Percentiles rank a stretch among this genome's conserved stretches.
These are phyloP conservation scores for Lithophane leautieri DNA, from an alignment of 2,888 invertebrate genomes.

Conservation along the genomic window DNA sequence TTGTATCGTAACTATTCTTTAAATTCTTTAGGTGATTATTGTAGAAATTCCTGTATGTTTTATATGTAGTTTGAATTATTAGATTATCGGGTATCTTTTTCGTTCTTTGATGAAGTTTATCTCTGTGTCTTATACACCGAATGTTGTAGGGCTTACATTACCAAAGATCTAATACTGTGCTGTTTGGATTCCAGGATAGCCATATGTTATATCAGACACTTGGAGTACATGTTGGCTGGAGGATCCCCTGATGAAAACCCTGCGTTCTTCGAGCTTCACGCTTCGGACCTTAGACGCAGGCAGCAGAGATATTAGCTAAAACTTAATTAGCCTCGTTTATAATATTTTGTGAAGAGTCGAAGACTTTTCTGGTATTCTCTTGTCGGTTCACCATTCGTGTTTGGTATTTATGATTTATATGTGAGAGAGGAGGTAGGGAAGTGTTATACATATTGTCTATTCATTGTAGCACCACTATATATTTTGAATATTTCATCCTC, in stretches of 20 bases:
- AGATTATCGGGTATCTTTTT: too few species aligned
- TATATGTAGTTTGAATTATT: too few species aligned
- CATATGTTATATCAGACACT: slow-evolving; percentile 94
- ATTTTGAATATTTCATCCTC: neutral
- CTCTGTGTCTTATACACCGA: too few species aligned
- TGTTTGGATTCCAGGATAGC: slow-evolving; percentile 90
- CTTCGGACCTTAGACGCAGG: slow-evolving; percentile 77
- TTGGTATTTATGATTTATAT: neutral
- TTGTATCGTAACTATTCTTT: too few species aligned
- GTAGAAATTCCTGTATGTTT: too few species aligned
- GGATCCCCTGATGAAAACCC: slow-evolving; percentile 81
- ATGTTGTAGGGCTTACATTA: neutral
- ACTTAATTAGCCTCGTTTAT: neutral
- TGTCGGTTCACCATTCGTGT: neutral
- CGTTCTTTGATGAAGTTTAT: too few species aligned
- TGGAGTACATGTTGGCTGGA: slow-evolving; percentile 91
- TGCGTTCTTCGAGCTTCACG: slow-evolving; percentile 80
- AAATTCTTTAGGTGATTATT: too few species aligned
- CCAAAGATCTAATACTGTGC: neutral
- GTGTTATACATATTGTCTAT: neutral
- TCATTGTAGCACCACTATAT: neutral
- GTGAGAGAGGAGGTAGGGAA: neutral
- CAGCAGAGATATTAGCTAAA: slow-evolving; percentile 73
- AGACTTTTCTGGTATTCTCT: neutral
- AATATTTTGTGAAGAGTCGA: neutral